Evolutionary conservation across 2,113 vertebrate genomes (phyloP).

Genomic region (Sorex fumeus): DNA sequence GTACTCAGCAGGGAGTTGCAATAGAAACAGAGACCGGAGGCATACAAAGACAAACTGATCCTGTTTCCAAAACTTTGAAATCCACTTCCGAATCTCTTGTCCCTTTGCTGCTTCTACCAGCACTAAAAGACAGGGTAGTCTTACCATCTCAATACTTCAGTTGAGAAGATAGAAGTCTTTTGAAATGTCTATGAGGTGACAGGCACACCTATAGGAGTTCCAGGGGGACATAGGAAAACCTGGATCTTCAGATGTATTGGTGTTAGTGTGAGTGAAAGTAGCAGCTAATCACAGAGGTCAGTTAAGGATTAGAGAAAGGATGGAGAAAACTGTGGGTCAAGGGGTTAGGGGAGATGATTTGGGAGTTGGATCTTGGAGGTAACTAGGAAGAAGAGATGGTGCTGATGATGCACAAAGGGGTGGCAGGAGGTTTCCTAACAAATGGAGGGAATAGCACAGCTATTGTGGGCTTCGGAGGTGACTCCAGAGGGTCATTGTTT

Average conservation of each 20-base stretch:
- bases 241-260: background rate
- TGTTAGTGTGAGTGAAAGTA: background rate
- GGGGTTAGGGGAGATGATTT: background rate
- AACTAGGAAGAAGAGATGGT: background rate
- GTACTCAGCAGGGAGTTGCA: background rate
- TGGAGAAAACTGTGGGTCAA: background rate
- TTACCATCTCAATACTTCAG: background rate
- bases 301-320: background rate
- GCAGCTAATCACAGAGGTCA: background rate
- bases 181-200: background rate
- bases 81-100: background rate
- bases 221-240: background rate
- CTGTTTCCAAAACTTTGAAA: conserved; percentile 10
- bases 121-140: no score
- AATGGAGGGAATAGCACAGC: background rate
- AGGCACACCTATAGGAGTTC: accelerated
- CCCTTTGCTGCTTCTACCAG: background rate
- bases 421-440: background rate
- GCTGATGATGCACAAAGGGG: background rate
- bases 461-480: background rate
- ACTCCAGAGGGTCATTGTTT: no score
- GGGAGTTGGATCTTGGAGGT: background rate
- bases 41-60: background rate
- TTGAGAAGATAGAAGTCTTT: background rate
- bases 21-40: background rate